Evolutionary conservation across 2,888 invertebrate species (phyloP).

Genomic region (Phorcus lineatus): DNA sequence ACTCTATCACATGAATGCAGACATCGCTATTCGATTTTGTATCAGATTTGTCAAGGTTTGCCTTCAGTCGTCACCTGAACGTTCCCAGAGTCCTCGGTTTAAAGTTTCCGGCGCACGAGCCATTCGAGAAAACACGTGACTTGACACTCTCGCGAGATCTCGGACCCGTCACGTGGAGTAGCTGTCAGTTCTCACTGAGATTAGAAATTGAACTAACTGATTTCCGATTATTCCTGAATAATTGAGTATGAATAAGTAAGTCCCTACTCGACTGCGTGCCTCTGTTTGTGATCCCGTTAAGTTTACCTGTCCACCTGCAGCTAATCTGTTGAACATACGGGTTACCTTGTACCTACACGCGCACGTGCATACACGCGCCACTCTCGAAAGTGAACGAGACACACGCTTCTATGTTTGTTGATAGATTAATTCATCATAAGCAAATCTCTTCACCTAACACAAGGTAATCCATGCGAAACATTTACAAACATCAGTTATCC

Average conservation of each 20-base stretch:
- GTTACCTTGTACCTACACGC: neutral
- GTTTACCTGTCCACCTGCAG: no score
- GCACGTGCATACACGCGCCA: neutral
- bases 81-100: neutral
- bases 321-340: no score
- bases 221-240: no score
- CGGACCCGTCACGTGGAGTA: neutral
- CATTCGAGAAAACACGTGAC: neutral
- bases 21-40: neutral
- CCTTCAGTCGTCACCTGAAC: neutral
- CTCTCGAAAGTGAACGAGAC: neutral
- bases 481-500: neutral
- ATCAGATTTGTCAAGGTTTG: neutral
- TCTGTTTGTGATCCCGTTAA: no score
- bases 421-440: neutral
- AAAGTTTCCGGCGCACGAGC: neutral
- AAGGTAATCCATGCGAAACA: neutral
- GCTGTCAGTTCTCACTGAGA: conserved; percentile 1
- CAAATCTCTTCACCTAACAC: neutral
- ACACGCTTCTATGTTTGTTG: neutral
- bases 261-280: no score
- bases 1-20: neutral
- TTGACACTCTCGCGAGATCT: conserved; percentile 13
- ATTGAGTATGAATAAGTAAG: no score
- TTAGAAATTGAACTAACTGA: no score